Evolutionary conservation across 1,140 invertebrate genomes (phyloP).

Genomic region (Megathymus violae): DNA sequence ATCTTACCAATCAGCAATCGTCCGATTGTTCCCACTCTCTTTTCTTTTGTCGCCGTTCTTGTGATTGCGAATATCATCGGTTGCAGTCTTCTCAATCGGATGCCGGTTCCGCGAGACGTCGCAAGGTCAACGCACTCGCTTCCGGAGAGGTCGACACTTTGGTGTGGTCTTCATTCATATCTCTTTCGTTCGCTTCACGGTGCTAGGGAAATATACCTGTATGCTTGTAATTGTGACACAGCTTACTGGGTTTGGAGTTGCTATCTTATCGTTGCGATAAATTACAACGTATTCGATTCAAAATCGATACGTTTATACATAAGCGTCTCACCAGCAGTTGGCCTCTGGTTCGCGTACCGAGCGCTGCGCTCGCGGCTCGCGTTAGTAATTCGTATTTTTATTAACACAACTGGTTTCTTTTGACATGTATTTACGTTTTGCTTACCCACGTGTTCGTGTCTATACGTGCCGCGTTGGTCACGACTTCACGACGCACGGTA

Average conservation of each 20-base stretch:
- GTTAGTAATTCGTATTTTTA: conserved; percentile 27
- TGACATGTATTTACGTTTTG: conserved; percentile 27
- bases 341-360: conserved; percentile 59
- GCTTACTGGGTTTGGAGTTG: conserved; percentile 43
- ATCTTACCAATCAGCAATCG: conserved; percentile 42
- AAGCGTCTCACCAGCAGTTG: conserved; percentile 67
- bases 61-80: conserved; percentile 26
- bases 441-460: conserved; percentile 14
- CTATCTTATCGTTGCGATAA: conserved; percentile 79
- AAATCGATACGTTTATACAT: conserved; percentile 70
- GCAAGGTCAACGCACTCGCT: conserved; percentile 55
- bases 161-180: conserved; percentile 17
- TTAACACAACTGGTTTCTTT: conserved; percentile 25
- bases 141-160: conserved; percentile 40
- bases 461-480: conserved; percentile 11
- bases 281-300: conserved; percentile 71
- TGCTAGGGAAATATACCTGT: conserved; percentile 34
- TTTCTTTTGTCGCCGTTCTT: conserved; percentile 23
- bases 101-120: conserved; percentile 36
- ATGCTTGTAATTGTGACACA: conserved; percentile 46
- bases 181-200: background rate
- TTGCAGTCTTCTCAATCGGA: conserved; percentile 44
- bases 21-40: conserved; percentile 50
- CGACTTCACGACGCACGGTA: conserved; percentile 5
- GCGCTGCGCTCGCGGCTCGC: conserved; percentile 44